Evolutionary conservation across 2,888 invertebrate genomes (phyloP), one percentile per base, ranked within the genome.

Genomic region (Melanostoma mellinum): DNA sequence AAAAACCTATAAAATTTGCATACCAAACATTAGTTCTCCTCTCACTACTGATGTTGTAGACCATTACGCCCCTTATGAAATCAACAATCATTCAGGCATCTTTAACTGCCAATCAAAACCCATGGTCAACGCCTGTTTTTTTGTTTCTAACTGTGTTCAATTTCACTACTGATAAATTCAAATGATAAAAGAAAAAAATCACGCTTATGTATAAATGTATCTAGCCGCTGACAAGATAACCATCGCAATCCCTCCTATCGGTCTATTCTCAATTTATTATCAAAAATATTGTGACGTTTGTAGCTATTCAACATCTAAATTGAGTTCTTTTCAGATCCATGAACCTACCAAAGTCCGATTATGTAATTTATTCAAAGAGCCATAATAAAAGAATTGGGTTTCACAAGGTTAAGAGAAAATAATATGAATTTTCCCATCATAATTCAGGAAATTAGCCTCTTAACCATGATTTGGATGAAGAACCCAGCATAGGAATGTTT

Each of bases 401-500:
- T 46, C 44, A 56, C 40, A 8, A 20, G 20, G 20, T 20, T 20
- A 20, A 20, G 20, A 20, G 20, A 9, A 42, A 40, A 33, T 42
- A 20, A 8, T 60, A 35, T 4, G 3, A 20, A 56, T 56, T 56
- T 61, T 61, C 61, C 10, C 61, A 63, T 36, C 36, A 20, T 48
- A 36, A 63, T 9, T 63, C 3, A n/a, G 48, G 10, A 65, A 65
- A 65, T 44, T 56, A 52, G 52, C 20, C 55, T 52, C 67, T 72
- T 58, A n/a, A 77, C 63, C 50, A 71, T 58, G 52, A 58, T 58
- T 71, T 30, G 52, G 65, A 50, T 50, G 56, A 44, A 50, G 44
- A 48, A 69, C 67, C 61, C 40, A 36, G 74, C 69, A 48, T 71
- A 33, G 33, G 52, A 69, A 69, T 80, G 9, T 4, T 10, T 35